Evolutionary conservation across 2,888 invertebrate genomes (phyloP).

Genomic region (Leucania comma): DNA sequence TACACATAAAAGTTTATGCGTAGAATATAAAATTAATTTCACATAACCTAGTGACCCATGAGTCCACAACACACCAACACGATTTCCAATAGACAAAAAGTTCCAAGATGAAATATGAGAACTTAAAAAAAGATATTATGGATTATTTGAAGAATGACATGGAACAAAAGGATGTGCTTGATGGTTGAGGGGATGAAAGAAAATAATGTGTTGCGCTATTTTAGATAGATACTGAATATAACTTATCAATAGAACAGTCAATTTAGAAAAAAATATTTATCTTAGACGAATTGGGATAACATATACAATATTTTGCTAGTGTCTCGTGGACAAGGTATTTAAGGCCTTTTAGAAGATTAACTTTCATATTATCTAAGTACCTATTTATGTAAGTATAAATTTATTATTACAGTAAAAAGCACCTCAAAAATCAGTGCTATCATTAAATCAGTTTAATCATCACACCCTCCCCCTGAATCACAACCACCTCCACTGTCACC

Average conservation of each 20-base stretch:
- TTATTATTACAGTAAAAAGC: constrained; percentile 4
- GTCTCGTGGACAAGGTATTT: background rate
- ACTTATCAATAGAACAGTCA: background rate
- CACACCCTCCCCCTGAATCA: constrained; percentile 43
- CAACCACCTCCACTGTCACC: constrained; percentile 38
- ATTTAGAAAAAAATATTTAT: background rate
- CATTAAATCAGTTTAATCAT: constrained; percentile 25
- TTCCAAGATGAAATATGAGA: background rate
- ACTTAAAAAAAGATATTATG: background rate
- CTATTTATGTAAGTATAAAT: background rate
- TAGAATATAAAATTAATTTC: background rate
- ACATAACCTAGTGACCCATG: background rate
- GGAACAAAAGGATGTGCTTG: background rate
- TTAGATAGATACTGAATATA: background rate
- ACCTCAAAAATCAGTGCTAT: background rate
- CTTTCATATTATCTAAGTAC: background rate
- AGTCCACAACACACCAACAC: background rate
- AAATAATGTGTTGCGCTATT: background rate
- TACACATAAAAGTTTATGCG: constrained; percentile 11
- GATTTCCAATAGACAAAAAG: background rate
- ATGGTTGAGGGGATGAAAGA: background rate
- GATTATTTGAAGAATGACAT: background rate
- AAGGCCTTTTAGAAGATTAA: background rate
- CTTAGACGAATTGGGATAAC: too few species aligned
- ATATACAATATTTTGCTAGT: background rate